Base-by-base conservation (phyloP, 2,797 vertebrate species). In the Chrosomus eos region DNA sequence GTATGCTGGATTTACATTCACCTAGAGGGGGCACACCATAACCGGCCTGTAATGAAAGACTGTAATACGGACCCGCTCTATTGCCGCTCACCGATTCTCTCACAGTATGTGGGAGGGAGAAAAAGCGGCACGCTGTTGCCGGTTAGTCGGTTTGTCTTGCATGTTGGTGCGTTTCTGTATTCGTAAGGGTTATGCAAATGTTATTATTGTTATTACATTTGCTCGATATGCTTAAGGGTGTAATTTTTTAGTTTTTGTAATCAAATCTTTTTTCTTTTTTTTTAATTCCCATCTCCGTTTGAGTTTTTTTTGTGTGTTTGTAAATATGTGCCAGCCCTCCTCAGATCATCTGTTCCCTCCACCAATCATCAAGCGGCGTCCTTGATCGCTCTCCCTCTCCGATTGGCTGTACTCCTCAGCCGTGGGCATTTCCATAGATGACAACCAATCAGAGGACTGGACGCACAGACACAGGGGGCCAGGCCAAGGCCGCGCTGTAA, bases 391-490 rank as follows among this genome's bases (percentile, higher is more conserved):
- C 81, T 85, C 89, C 82, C 55, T 40, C 33, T 90, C 87, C 88
- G 85, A 94, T 95, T 95, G 94, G 94, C 87, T 91, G 45, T 76
- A 78, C 86, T 74, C 89, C 90, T 89, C 89, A 91, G 88, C 83
- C 91, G 72, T 66, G 78, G 91, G 93, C 88, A 92, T 92, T 86
- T 92, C 90, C 90, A 88, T 86, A 58, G 84, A 55, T 38, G 71
- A 60, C 38, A 90, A 88, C 91, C 86, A 93, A 95, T 94, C 88
- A 64, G 88, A 90, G 89, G 90, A 86, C 85, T 87, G 90, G 87
- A 92, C 92, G 90, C 89, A 80, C 76, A 92, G 84, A 88, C 73
- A 78, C 83, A 86, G 86, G 87, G 86, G 82, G 81, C 85, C 68
- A 73, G 79, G 89, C 83, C 73, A 89, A 64, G 88, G 90, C 91